Percentiles rank a stretch among this genome's conserved stretches.
Evolutionary conservation across 1,140 invertebrate species (phyloP).

Genomic region (Cyclargus thomasi): DNA sequence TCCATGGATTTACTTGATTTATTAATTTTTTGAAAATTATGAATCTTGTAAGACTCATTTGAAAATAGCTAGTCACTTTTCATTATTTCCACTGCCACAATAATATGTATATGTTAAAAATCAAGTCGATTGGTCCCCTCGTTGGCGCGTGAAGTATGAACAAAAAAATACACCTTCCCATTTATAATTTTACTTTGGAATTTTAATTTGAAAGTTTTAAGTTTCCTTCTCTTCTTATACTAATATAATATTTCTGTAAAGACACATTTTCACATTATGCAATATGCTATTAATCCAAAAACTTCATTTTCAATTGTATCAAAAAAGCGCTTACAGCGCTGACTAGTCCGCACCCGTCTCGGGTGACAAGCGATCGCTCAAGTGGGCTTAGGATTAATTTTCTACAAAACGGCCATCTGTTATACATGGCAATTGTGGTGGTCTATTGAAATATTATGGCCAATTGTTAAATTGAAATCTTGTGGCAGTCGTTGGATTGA

Average conservation of each 20-base stretch:
- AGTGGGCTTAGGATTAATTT: conserved; percentile 62
- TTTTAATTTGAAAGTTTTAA: too few species aligned
- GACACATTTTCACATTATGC: too few species aligned
- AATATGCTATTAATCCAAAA: too few species aligned
- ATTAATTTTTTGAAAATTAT: neutral
- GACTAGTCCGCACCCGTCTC: conserved; percentile 37
- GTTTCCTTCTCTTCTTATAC: too few species aligned
- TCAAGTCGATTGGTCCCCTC: too few species aligned
- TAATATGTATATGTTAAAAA: too few species aligned
- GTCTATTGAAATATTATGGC: conserved; percentile 12
- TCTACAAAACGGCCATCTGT: conserved; percentile 55
- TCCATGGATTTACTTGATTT: neutral
- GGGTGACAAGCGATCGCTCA: conserved; percentile 57
- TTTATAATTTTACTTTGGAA: too few species aligned
- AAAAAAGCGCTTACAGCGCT: neutral
- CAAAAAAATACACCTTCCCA: too few species aligned
- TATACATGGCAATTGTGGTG: conserved; percentile 26
- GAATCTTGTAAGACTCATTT: neutral
- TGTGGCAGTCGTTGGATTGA: too few species aligned
- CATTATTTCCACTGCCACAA: neutral
- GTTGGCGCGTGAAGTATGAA: too few species aligned
- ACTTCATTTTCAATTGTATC: too few species aligned
- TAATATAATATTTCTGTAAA: too few species aligned
- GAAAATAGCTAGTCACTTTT: neutral
- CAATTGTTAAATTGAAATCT: neutral